Evolutionary conservation across 2,888 invertebrate genomes (phyloP).

Genomic region (Spodoptera exigua): DNA sequence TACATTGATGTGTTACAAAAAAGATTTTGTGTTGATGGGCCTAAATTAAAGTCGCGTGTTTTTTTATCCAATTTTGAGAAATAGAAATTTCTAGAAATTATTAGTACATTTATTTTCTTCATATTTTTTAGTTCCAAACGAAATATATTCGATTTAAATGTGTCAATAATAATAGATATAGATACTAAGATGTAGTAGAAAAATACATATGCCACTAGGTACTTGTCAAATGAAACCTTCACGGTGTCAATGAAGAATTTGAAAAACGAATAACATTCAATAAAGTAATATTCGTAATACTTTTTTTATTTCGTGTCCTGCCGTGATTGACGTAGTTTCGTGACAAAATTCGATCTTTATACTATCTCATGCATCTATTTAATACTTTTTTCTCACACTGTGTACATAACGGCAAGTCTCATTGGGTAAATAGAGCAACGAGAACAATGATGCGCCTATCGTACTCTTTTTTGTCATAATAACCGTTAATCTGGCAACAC

Average conservation of each 20-base stretch:
- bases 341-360: conserved; percentile 10
- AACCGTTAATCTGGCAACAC: conserved; percentile 69
- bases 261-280: too few relatives aligned
- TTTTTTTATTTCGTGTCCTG: neutral
- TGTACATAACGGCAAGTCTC: conserved; percentile 70
- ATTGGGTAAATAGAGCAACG: conserved; percentile 82
- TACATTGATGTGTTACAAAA: conserved; percentile 4
- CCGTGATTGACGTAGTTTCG: neutral
- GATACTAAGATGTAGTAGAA: too few relatives aligned
- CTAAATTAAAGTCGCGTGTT: neutral
- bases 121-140: too few relatives aligned
- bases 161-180: too few relatives aligned
- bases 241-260: too few relatives aligned
- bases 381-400: conserved; percentile 48
- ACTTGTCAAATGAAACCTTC: too few relatives aligned
- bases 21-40: conserved; percentile 2
- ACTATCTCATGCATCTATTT: conserved; percentile 49
- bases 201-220: too few relatives aligned
- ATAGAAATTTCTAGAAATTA: neutral
- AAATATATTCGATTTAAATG: too few relatives aligned
- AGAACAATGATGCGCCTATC: conserved; percentile 81
- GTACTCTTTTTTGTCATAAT: conserved; percentile 70
- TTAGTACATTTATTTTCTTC: too few relatives aligned
- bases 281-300: neutral
- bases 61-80: neutral